These are phyloP conservation scores for Amphiura filiformis DNA, from an alignment of 35 echinoderm and acorn worm species.

Conservation along the genomic window DNA sequence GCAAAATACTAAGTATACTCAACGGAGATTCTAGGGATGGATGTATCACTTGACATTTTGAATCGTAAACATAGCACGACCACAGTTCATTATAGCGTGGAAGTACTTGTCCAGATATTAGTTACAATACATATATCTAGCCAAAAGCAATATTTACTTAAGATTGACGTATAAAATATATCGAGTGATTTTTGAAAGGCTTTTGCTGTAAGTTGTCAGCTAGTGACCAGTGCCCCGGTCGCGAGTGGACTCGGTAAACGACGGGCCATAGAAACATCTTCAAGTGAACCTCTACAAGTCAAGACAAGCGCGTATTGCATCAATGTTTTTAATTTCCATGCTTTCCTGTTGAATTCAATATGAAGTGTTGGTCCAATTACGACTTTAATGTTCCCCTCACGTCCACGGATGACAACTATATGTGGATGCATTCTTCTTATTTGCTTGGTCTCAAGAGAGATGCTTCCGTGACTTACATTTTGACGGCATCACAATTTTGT, in stretches of 20 bases:
- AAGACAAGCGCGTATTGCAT: not conserved
- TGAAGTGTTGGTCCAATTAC: conserved; percentile 9
- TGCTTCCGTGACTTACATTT: conserved; percentile 3
- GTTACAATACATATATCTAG: not conserved
- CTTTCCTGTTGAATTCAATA: not conserved
- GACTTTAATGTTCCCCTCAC: conserved; percentile 8
- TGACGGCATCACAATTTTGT: not conserved
- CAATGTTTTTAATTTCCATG: conserved; percentile 4
- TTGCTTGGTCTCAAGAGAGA: not conserved
- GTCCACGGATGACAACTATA: not conserved
- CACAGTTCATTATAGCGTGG: conserved; percentile 1
- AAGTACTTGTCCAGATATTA: not conserved
- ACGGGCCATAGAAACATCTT: not conserved
- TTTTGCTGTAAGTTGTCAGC: not conserved
- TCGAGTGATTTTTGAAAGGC: no score
- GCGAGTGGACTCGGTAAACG: not conserved
- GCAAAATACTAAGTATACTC: not conserved
- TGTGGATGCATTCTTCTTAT: not conserved
- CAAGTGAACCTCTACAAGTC: not conserved
- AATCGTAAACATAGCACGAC: not conserved
- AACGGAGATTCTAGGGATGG: not conserved
- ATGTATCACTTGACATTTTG: conserved; percentile 1
- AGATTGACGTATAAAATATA: not conserved
- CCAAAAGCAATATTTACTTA: not conserved
- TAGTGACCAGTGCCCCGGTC: not conserved